Conservation (phyloP, 2,113 vertebrate genomes). For the Hyperopisus bebe region DNA sequence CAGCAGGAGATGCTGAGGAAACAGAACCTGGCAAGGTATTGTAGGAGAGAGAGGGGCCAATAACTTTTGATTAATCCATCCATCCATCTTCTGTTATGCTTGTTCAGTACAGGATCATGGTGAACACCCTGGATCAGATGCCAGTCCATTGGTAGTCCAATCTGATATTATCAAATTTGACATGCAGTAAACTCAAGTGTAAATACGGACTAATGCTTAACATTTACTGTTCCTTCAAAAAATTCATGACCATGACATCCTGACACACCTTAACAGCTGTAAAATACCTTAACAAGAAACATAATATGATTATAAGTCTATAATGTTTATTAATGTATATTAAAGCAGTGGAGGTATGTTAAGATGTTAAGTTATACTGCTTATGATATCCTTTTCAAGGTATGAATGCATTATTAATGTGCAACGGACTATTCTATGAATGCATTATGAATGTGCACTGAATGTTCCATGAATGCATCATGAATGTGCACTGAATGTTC, state of each 20-base stretch:
- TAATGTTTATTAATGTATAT: neutral
- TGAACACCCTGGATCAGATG: neutral
- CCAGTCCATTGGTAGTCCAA: neutral
- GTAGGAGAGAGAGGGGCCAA: neutral
- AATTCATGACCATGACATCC: neutral
- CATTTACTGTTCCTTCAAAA: neutral
- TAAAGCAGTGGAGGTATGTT: neutral
- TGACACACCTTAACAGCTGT: neutral
- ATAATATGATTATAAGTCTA: neutral
- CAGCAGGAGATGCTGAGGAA: slow-evolving; percentile 94
- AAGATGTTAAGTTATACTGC: too few species aligned
- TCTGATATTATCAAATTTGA: neutral
- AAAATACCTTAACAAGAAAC: neutral
- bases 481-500: neutral
- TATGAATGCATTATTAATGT: neutral
- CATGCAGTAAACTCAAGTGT: neutral
- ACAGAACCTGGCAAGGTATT: slow-evolving; percentile 86
- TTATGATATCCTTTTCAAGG: too few species aligned
- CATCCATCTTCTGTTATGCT: neutral
- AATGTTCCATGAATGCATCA: neutral
- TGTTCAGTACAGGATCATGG: neutral
- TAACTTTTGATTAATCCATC: neutral
- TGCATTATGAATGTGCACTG: neutral
- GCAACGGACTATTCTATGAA: neutral
- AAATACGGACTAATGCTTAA: neutral